Evolutionary conservation across 2,113 vertebrate genomes (phyloP).

Genomic region (Cercopithecus mona): DNA sequence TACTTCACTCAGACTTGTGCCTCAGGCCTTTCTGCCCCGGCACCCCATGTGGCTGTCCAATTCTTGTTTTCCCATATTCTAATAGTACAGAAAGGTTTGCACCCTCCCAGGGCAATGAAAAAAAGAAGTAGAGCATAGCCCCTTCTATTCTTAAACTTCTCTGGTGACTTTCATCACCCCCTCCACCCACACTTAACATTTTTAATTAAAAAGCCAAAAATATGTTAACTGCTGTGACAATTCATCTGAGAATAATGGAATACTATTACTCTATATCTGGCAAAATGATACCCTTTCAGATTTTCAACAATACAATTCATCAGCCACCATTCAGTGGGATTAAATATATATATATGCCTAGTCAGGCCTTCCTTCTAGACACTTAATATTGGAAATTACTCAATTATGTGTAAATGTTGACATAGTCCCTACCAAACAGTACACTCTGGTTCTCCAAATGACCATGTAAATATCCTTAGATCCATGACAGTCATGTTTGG

Average conservation of each 20-base stretch:
- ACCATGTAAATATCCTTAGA: not conserved
- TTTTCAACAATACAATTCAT: not conserved
- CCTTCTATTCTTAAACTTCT: not conserved
- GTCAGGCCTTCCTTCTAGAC: not conserved
- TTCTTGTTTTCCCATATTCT: not conserved
- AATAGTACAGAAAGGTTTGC: not conserved
- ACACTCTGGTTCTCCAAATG: not conserved
- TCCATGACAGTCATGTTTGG: not conserved
- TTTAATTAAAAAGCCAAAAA: not conserved
- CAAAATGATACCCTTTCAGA: constrained; percentile 10
- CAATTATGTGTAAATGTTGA: not conserved
- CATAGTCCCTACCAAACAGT: not conserved
- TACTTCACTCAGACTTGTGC: not conserved
- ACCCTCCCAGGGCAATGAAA: not conserved
- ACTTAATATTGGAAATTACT: not conserved
- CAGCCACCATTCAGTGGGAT: not conserved
- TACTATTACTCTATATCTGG: not conserved
- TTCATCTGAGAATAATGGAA: not conserved
- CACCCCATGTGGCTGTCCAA: not conserved
- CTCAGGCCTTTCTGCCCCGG: not conserved
- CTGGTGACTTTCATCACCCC: not conserved
- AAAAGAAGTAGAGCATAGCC: not conserved
- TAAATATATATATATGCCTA: not conserved
- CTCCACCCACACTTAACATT: not conserved
- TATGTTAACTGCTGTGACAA: not conserved